These are phyloP conservation scores for Calosoma granatense DNA, from an alignment of 1,140 invertebrate species.

Conservation along the genomic window DNA sequence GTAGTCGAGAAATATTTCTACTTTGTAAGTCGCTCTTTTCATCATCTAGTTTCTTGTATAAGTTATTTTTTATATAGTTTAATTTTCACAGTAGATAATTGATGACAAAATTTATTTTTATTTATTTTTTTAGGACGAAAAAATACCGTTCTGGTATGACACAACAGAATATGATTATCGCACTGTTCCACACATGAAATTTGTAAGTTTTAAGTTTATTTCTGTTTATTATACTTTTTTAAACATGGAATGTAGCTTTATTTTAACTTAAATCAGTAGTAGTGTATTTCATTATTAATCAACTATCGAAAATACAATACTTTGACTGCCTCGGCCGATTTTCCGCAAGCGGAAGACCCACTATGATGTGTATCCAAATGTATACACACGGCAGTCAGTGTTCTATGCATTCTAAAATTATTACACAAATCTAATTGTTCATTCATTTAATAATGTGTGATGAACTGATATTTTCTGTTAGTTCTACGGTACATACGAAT, in stretches of 20 bases:
- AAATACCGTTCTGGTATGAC: constrained; percentile 67
- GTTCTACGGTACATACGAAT: constrained; percentile 81
- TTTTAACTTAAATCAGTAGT: background rate
- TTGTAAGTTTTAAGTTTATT: constrained; percentile 40
- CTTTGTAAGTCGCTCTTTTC: constrained; percentile 52
- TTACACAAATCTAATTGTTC: too few species aligned
- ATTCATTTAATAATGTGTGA: background rate
- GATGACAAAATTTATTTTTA: background rate
- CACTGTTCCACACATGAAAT: constrained; percentile 54
- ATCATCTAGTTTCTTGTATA: constrained; percentile 1
- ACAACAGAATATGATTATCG: constrained; percentile 40
- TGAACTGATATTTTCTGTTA: constrained; percentile 27
- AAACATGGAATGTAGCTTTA: constrained; percentile 10
- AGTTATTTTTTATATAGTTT: constrained; percentile 2
- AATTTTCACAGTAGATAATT: too few species aligned
- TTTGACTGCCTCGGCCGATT: too few species aligned
- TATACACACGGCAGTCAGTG: too few species aligned
- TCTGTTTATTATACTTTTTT: constrained; percentile 5
- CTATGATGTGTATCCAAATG: too few species aligned
- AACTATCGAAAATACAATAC: too few species aligned
- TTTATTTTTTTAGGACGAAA: constrained; percentile 46
- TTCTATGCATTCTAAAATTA: too few species aligned
- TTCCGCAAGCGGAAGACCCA: too few species aligned
- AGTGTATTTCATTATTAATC: too few species aligned
- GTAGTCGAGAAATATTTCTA: constrained; percentile 59